Evolutionary conservation across 2,113 vertebrate genomes (phyloP).

Genomic region (Salvelinus fontinalis): DNA sequence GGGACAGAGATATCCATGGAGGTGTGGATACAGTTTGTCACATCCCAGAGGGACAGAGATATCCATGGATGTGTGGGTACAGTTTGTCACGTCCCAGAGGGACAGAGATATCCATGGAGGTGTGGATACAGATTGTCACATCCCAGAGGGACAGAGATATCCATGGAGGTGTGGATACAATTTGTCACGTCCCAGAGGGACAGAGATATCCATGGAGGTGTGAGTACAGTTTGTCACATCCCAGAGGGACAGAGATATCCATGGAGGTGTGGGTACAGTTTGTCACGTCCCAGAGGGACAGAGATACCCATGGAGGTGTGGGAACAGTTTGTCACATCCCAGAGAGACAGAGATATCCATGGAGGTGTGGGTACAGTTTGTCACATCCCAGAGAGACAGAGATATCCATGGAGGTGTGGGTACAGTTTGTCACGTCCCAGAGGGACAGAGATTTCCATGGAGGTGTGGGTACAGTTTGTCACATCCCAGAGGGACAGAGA

Average conservation of each 20-base stretch:
- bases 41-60: no score
- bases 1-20: no score
- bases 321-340: constrained; percentile 8
- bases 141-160: constrained; percentile 48
- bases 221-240: background rate
- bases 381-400: constrained; percentile 41
- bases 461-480: background rate
- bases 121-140: no score
- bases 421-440: constrained; percentile 11
- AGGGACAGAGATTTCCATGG: constrained; percentile 47
- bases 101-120: constrained; percentile 44
- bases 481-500: constrained; percentile 44
- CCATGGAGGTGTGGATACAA: constrained; percentile 14
- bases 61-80: background rate
- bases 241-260: constrained; percentile 46
- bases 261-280: constrained; percentile 13
- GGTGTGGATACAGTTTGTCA: no score
- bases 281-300: constrained; percentile 37
- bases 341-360: constrained; percentile 46
- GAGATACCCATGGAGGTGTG: constrained; percentile 36
- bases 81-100: constrained; percentile 27
- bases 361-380: background rate
- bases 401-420: constrained; percentile 30
- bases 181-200: constrained; percentile 35
- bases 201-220: constrained; percentile 38